Evolutionary conservation across 2,797 vertebrate species (phyloP), one percentile per base, ranked within the genome.

Genomic region (Muraenolepis orangiensis): DNA sequence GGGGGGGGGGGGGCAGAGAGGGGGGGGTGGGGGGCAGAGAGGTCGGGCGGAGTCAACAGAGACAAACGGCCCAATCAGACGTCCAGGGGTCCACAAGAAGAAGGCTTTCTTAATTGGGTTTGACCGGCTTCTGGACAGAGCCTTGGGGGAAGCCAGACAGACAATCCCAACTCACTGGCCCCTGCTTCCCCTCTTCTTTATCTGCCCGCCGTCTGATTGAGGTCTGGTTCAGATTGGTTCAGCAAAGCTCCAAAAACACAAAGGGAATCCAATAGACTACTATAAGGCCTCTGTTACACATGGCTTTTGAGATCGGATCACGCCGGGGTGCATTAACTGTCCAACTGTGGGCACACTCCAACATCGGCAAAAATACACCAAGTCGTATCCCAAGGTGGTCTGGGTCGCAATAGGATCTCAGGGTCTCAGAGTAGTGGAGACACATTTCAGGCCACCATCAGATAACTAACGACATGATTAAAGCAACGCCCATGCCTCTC

Each of bases 71-170:
- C 66, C 26, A 13, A 29, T 12, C 12, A 67, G 66, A 30, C 28
- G 23, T 23, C 1, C 61, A 28, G n/a, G 11, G 12, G 26, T 67
- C 6, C 26, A 29, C 66, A 29, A 28, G 32, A 40, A 14, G 23
- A 34, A 18, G 14, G 36, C 34, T 26, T 29, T 46, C 29, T 57
- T 72, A 20, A 72, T 76, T 72, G 4, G 31, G 61, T 72, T 76
- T 46, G 16, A 12, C 5, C 64, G 32, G 67, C n/a, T 23, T 38
- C 32, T 74, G 70, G 23, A 71, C 26, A 11, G 30, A 20, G 72
- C 73, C 6, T 13, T 85, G 81, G 81, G 81, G 81, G 87, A 87
- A 87, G 80, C 72, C 85, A 82, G 78, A 80, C 82, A 81, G 79
- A 72, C 78, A 42, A 73, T 81, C 79, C 68, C 80, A 79, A 80